Percentiles rank a stretch among this genome's conserved stretches.
Conservation (phyloP, 1,140 invertebrate species). For the Cryptotermes secundus region DNA sequence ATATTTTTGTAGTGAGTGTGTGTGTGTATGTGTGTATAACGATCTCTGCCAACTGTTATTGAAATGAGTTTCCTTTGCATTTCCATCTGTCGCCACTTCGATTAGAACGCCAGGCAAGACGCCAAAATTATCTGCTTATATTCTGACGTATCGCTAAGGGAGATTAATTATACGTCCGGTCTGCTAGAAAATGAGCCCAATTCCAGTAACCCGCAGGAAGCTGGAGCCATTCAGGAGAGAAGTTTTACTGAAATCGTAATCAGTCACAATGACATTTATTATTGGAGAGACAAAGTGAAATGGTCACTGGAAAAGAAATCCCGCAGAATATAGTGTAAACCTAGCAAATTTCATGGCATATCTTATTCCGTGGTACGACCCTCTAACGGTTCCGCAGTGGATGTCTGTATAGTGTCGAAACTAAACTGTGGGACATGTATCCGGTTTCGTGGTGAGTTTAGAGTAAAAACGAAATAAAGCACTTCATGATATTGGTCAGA, state of each 20-base stretch:
- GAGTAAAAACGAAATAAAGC: no score
- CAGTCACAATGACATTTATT: neutral
- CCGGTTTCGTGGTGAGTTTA: no score
- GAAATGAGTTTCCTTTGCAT: neutral
- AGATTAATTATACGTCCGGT: neutral
- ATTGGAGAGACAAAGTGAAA: neutral
- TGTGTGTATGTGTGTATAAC: neutral
- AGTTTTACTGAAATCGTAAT: neutral
- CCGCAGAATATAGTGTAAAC: no score
- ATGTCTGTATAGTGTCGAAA: no score
- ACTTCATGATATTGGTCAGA: no score
- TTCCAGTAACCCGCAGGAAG: neutral
- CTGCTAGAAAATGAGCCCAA: neutral
- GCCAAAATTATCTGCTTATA: neutral
- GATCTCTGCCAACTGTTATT: neutral
- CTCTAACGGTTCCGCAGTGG: no score
- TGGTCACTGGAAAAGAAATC: no score
- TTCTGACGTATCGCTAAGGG: neutral
- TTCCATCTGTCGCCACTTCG: neutral
- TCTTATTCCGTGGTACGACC: no score
- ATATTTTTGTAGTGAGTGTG: no score
- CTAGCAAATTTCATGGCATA: no score
- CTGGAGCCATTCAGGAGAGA: neutral
- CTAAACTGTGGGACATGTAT: no score
- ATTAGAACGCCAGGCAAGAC: neutral